phyloP scores from a whole-genome alignment of 1,140 invertebrate species.

The Ips typographus region DNA sequence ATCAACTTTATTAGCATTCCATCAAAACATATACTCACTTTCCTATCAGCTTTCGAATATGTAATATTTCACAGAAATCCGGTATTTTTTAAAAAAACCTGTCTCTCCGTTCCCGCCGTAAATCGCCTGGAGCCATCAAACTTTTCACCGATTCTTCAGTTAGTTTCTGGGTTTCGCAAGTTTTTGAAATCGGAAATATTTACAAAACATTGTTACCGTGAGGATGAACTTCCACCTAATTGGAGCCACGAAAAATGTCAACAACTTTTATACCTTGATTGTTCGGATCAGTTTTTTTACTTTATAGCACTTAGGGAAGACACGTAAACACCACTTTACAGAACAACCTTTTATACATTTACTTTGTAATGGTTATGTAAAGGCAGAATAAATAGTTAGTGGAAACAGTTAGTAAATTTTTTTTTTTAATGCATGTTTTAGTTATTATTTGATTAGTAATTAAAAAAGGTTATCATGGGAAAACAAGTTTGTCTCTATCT shows the following conservation, averaged over 20 bases:
- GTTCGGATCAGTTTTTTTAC: too few species aligned
- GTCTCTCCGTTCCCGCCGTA: not conserved
- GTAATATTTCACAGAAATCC: not conserved
- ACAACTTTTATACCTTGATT: too few species aligned
- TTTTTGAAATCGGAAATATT: slow-evolving; percentile 7
- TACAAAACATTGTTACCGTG: not conserved
- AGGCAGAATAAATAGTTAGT: too few species aligned
- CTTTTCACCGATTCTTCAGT: slow-evolving; percentile 2
- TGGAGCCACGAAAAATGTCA: not conserved
- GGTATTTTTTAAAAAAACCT: not conserved
- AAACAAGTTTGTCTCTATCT: too few species aligned
- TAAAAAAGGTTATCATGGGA: too few species aligned
- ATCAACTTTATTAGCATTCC: slow-evolving; percentile 2
- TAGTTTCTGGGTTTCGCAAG: slow-evolving; percentile 1
- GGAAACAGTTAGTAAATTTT: too few species aligned
- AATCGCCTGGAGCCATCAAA: not conserved
- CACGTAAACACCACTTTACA: too few species aligned
- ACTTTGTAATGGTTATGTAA: too few species aligned
- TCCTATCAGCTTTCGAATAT: not conserved
- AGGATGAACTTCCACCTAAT: slow-evolving; percentile 6
- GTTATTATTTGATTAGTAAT: too few species aligned
- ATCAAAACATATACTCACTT: not conserved
- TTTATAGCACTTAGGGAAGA: too few species aligned
- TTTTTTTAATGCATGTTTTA: too few species aligned
- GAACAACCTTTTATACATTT: too few species aligned